These are phyloP conservation scores for Allacma fusca DNA, from an alignment of 2,888 invertebrate genomes.

Conservation along the genomic window DNA sequence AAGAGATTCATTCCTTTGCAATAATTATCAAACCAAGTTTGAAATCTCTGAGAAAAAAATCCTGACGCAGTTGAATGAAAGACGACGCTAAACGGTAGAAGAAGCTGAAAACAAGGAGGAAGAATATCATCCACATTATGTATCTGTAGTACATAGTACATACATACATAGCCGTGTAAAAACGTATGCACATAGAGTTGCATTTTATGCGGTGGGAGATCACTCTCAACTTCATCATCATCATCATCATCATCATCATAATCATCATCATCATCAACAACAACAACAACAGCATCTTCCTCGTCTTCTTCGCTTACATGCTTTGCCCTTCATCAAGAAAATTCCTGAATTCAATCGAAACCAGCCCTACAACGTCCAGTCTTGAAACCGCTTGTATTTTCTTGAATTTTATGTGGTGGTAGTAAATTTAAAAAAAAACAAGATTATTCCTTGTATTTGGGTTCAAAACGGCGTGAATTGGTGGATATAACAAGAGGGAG, in stretches of 20 bases:
- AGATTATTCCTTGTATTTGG: conserved; percentile 41
- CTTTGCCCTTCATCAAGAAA: conserved; percentile 40
- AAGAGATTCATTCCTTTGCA: conserved; percentile 36
- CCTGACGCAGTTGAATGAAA: background rate
- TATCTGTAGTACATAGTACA: too few species aligned
- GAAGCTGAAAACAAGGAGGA: conserved; percentile 10
- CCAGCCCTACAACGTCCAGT: conserved; percentile 27
- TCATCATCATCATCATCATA: background rate
- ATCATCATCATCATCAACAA: conserved; percentile 32
- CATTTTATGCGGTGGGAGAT: conserved; percentile 27
- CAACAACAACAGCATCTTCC: conserved; percentile 16
- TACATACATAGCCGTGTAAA: background rate
- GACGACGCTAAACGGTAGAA: background rate
- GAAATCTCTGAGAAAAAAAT: background rate
- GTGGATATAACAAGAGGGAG: conserved; percentile 14
- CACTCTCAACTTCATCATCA: conserved; percentile 41
- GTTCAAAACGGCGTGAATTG: conserved; percentile 41
- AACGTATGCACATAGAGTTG: background rate
- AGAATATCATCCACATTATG: background rate
- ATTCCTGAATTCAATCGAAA: conserved; percentile 43
- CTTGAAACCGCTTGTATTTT: conserved; percentile 20
- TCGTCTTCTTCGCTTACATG: too few species aligned
- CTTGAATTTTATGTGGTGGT: background rate
- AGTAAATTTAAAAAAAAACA: conserved; percentile 25
- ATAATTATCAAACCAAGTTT: conserved; percentile 16